Conservation (phyloP, 2,797 vertebrate species). For the Girardinus metallicus region DNA sequence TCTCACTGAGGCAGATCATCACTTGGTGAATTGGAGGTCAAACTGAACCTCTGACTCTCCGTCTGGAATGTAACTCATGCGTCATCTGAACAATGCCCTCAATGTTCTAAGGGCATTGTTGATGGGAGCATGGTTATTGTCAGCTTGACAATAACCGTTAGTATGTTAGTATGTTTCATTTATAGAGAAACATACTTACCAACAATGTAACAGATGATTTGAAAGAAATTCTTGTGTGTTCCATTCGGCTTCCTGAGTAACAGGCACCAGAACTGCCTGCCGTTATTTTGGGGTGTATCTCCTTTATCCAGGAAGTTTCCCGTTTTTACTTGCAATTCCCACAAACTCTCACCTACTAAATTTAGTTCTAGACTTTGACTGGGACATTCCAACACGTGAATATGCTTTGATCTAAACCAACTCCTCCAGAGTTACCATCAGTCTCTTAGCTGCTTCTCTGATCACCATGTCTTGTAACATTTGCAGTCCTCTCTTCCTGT, state of each 20-base stretch:
- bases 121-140: too few species aligned
- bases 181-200: neutral
- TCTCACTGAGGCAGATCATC: neutral
- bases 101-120: neutral
- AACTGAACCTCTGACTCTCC: neutral
- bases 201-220: neutral
- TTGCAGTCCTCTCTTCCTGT: neutral
- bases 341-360: neutral
- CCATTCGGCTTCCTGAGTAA: neutral
- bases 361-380: neutral
- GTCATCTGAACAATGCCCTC: neutral
- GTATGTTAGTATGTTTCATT: too few species aligned
- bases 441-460: neutral
- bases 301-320: neutral
- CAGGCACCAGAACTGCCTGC: neutral
- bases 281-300: neutral
- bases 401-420: neutral
- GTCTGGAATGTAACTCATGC: neutral
- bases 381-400: neutral
- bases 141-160: too few species aligned
- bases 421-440: neutral
- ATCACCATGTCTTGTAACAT: neutral
- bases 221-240: neutral
- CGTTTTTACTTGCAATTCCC: neutral
- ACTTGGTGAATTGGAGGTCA: neutral